phyloP scores from a whole-genome alignment of 2,888 invertebrate genomes.

The Nephrocerus scutellatus region DNA sequence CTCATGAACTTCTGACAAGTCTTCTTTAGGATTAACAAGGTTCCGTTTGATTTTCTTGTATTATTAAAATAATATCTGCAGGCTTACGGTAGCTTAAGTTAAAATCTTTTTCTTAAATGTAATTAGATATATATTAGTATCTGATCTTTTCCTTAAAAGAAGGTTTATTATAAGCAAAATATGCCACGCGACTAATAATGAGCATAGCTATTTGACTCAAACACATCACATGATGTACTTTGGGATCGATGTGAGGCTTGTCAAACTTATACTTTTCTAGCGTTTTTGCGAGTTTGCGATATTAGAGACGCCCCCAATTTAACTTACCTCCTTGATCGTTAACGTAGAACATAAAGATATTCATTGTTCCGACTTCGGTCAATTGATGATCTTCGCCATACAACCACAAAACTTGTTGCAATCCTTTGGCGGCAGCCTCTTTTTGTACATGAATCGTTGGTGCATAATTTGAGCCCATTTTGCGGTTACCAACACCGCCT shows the following conservation, averaged over 20 bases:
- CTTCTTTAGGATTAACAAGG: too few relatives aligned
- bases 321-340: slow-evolving; percentile 84
- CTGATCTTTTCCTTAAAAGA: too few relatives aligned
- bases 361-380: slow-evolving; percentile 99
- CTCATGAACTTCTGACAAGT: too few relatives aligned
- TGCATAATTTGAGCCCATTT: slow-evolving; percentile 92
- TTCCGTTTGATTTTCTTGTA: too few relatives aligned
- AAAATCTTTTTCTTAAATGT: too few relatives aligned
- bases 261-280: not conserved
- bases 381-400: slow-evolving; percentile 87
- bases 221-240: too few relatives aligned
- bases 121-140: too few relatives aligned
- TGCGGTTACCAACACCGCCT: slow-evolving; percentile 87
- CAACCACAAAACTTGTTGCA: slow-evolving; percentile 95
- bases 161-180: slow-evolving; percentile 8
- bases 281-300: too few relatives aligned
- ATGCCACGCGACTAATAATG: not conserved
- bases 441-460: slow-evolving; percentile 81
- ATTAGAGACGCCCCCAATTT: too few relatives aligned
- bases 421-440: slow-evolving; percentile 64
- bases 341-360: slow-evolving; percentile 81
- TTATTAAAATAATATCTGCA: too few relatives aligned
- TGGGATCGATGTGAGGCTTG: too few relatives aligned
- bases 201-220: not conserved
- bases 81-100: too few relatives aligned